Base-by-base conservation (phyloP, 2,797 vertebrate species). In the Setipinna tenuifilis region DNA sequence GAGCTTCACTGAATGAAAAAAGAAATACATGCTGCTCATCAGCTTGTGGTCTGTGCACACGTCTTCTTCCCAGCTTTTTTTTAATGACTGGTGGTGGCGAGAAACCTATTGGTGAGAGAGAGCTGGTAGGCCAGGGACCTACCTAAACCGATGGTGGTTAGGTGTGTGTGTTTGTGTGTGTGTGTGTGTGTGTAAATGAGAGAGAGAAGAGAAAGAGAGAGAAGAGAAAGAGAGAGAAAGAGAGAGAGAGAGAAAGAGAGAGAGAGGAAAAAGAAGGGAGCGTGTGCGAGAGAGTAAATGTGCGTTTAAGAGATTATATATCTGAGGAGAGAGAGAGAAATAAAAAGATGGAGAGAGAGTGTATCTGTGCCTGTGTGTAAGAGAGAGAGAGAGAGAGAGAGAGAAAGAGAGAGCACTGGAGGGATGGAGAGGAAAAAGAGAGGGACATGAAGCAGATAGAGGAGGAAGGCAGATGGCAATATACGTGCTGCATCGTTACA, bases 381-480 rank as follows among this genome's bases (percentile, higher is more conserved):
- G 17, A 46, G 21, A 82, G 35, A 5, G 80, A 50, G n/a, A 57
- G 41, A 2, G 17, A 46, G 44, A 82, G 14, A 21, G 80, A 50
- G n/a, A 82, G 41, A n/a, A 21, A 82, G 48, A 12, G 46, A 82
- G 48, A 57, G 35, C 35, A 41, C 12, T 16, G 65, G 65, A 28
- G 65, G 65, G 28, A 31, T 31, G 65, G 65, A 71, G 16, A 16
- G 28, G 65, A 21, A 41, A 31, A 44, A 9, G 71, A 35, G 31
- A 44, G 41, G 31, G 31, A 78, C n/a, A 44, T 17, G 83, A 57
- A 44, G 54, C 83, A 84, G 85, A 61, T 11, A 23, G n/a, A 75
- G 75, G 61, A 31, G 48, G 25, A 54, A 57, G 82, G 75, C 87
- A 88, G 86, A 88, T 89, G 89, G 88, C 87, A 46, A n/a, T 86